Evolutionary conservation across 2,113 vertebrate genomes (phyloP), one percentile per base, ranked within the genome.

Genomic region (Xiphophorus hellerii): DNA sequence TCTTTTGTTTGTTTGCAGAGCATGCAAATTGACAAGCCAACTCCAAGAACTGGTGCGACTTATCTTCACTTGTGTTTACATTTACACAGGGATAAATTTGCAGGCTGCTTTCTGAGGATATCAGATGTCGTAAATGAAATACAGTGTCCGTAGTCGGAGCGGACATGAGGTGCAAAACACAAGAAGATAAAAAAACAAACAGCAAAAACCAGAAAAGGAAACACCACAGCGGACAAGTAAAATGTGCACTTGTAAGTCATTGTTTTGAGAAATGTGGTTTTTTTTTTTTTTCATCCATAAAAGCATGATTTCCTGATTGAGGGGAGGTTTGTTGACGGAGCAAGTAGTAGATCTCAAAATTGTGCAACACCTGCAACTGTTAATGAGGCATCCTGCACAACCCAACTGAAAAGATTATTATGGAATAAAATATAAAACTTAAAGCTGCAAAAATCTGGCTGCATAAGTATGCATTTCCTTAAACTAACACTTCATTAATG

Each of bases 71-170:
- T n/a, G n/a, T 51, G 42, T 33, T 65, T 51, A 30, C 15, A 28
- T 65, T 74, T 65, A 51, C 62, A 33, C 51, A 14, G 5, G 33
- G n/a, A 20, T 29, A 37, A 61, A 60, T 54, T 61, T 4, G 14
- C 70, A 28, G 62, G 22, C 8, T n/a, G 30, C 54, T 69, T 74
- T 54, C 61, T 69, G 69, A 68, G 70, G 58, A 54, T 68, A 62
- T n/a, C 63, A 44, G 48, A 71, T 71, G 68, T 69, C 61, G 63
- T 72, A 62, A 30, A 81, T 37, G 31, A 70, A 60, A 66, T 37
- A 25, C 60, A 63, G 30, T 48, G 51, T 76, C 44, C 12, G 72
- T 62, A 66, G 73, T 66, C 42, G 76, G 31, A 17, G 20, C 33
- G 11, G 30, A 28, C 20, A 44, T 48, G 17, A 61, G 31, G 25